Base-by-base conservation (phyloP, 2,797 vertebrate genomes). In the Cetoscarus ocellatus region DNA sequence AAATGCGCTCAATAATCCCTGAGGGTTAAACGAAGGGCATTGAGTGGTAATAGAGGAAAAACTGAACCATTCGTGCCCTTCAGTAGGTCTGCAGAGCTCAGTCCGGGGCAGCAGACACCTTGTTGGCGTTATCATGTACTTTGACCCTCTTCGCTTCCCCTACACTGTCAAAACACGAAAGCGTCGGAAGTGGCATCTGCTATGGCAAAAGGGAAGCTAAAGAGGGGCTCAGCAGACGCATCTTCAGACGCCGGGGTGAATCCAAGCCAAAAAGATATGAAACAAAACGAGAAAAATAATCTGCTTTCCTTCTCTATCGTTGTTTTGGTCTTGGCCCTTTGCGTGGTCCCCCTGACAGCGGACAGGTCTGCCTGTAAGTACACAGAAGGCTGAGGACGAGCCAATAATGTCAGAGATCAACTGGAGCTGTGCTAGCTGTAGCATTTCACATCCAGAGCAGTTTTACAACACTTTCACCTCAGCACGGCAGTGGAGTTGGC, bases 341-440 rank as follows among this genome's bases (percentile, higher is more conserved):
- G 66, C 36, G 90, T 84, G 47, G 82, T 53, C 4, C 92, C 92
- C 0, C 59, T 94, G 61, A 65, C 85, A 4, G 92, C 92, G 10
- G 80, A 90, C n/a, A 48, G 75, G 8, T 73, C 81, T n/a, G 15
- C 54, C 5, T 65, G 95, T 95, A 82, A 93, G 95, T 94, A 27
- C 27, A 27, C 27, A 27, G 2, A 2, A 27, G 27, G 67, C 7
- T 0, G 15, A 36, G 1, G 1, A 35, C 15, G n/a, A 27, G 15
- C 19, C 35, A 49, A 65, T 35, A 6, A 9, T 6, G 50, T 12
- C 34, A 50, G 9, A 11, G 3, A 1, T 5, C 7, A 13, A n/a
- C 15, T 7, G 0, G 10, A 18, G 54, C n/a, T 18, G 45, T 4
- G 3, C 44, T 47, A 82, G 79, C 72, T 50, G 1, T 18, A 36